A percentile compares a stretch with the other conserved stretches of the same genome.
These are phyloP conservation scores for Notolabrus celidotus DNA, from an alignment of 2,797 vertebrate species.

Conservation along the genomic window DNA sequence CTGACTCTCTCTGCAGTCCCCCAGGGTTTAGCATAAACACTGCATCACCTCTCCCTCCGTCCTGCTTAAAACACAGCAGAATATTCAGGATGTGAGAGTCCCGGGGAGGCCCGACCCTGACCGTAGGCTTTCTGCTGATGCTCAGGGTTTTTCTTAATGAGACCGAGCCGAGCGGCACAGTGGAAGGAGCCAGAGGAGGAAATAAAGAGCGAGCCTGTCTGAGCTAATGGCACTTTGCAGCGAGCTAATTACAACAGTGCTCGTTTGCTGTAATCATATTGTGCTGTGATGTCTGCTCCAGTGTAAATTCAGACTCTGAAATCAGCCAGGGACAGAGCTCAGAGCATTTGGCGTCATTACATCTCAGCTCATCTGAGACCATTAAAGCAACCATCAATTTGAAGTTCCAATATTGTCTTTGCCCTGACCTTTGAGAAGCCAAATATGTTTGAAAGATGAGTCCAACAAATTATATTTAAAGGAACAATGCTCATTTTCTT, in stretches of 20 bases:
- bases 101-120: conserved; percentile 12
- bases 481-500: no score
- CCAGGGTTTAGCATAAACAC: conserved; percentile 32
- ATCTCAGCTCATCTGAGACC: not conserved
- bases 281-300: conserved; percentile 16
- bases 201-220: conserved; percentile 20
- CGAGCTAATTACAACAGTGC: conserved; percentile 39
- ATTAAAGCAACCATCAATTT: not conserved
- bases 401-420: not conserved
- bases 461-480: no score
- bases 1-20: conserved; percentile 17
- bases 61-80: conserved; percentile 21
- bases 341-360: not conserved
- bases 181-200: conserved; percentile 14
- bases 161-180: conserved; percentile 29
- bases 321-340: not conserved
- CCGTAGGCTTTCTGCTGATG: conserved; percentile 53
- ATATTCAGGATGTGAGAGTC: conserved; percentile 38
- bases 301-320: not conserved
- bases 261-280: conserved; percentile 19
- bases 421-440: not conserved
- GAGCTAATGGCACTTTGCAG: conserved; percentile 25
- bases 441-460: not conserved
- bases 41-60: conserved; percentile 12
- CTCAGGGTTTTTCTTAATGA: conserved; percentile 56